Evolutionary conservation across 2,888 invertebrate species (phyloP).

Genomic region (Acrobasis consociella): DNA sequence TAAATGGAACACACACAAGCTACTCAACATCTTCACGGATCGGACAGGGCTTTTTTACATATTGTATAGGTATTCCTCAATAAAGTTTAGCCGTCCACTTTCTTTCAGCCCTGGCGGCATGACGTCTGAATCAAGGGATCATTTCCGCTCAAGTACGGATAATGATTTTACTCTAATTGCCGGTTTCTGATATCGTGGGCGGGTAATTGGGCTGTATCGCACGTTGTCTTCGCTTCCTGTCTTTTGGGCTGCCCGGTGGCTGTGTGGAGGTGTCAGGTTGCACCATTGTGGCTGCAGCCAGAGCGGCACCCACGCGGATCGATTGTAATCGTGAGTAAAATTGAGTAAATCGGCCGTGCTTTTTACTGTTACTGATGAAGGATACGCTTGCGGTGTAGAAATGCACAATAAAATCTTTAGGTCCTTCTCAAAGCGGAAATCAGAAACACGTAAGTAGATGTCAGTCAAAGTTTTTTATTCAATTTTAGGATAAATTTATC

Average conservation of each 20-base stretch:
- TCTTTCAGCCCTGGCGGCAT: constrained; percentile 17
- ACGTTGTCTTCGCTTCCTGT: constrained; percentile 78
- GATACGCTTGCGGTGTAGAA: neutral
- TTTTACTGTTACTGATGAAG: constrained; percentile 23
- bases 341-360: constrained; percentile 40
- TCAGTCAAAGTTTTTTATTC: too few relatives aligned
- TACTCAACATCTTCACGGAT: too few relatives aligned
- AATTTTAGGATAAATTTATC: too few relatives aligned
- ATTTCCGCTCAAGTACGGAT: constrained; percentile 66
- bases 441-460: too few relatives aligned
- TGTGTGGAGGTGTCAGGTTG: constrained; percentile 60
- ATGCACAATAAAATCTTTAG: neutral
- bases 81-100: constrained; percentile 21
- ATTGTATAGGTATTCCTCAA: too few relatives aligned
- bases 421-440: too few relatives aligned
- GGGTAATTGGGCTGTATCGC: constrained; percentile 77
- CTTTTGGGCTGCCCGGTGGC: constrained; percentile 59
- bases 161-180: constrained; percentile 79
- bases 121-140: constrained; percentile 32
- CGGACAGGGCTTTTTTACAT: too few relatives aligned
- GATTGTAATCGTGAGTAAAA: constrained; percentile 39
- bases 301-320: constrained; percentile 61
- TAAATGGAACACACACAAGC: too few relatives aligned
- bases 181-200: constrained; percentile 78
- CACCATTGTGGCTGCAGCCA: constrained; percentile 60